phyloP scores from a whole-genome alignment of 2,888 invertebrate genomes.

The Ophion obscuratus region DNA sequence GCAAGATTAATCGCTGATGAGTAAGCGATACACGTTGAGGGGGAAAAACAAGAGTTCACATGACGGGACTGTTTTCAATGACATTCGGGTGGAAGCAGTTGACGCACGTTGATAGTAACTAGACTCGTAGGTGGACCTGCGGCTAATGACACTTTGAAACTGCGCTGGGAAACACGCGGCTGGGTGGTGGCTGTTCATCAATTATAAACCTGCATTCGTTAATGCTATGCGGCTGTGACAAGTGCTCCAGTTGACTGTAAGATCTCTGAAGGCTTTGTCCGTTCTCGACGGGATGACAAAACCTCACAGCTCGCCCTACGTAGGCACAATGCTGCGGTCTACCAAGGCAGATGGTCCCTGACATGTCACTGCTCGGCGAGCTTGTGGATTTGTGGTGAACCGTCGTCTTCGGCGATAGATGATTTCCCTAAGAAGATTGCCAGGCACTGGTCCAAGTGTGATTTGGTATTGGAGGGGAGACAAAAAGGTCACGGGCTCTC shows the following conservation, averaged over 20 bases:
- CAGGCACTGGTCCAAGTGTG: conserved; percentile 25
- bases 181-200: conserved; percentile 2
- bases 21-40: background rate
- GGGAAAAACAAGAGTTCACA: background rate
- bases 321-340: background rate
- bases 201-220: background rate
- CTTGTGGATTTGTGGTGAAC: conserved; percentile 19
- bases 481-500: conserved; percentile 1
- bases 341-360: background rate
- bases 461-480: conserved; percentile 1
- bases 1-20: conserved; percentile 6
- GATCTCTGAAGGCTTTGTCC: background rate
- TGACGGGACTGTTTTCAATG: background rate
- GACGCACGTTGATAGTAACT: background rate
- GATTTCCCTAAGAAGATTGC: conserved; percentile 47
- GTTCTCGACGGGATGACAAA: background rate
- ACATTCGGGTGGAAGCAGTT: background rate
- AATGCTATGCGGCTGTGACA: background rate
- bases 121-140: background rate
- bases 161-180: background rate
- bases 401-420: conserved; percentile 43
- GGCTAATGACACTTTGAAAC: background rate
- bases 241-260: background rate
- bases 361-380: background rate
- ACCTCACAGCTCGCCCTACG: background rate